These are phyloP conservation scores for Cebuella pygmaea DNA, from an alignment of 2,797 vertebrate species.

Conservation along the genomic window DNA sequence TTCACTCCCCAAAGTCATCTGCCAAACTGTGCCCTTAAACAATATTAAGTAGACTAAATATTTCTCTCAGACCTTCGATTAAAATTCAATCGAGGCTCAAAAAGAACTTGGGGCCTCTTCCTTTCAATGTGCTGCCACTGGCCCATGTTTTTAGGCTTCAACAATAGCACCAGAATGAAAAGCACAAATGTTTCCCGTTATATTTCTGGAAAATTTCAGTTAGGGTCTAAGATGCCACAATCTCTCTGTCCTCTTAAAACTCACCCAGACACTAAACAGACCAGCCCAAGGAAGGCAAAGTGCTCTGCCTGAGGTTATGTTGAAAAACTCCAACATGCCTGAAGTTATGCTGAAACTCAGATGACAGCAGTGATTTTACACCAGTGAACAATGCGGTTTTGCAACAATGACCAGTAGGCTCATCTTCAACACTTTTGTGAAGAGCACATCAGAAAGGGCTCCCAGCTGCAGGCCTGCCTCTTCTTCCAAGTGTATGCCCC, in stretches of 20 bases:
- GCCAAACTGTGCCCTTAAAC: neutral
- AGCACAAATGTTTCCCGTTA: slow-evolving; percentile 53
- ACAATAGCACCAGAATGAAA: slow-evolving; percentile 54
- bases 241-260: slow-evolving; percentile 78
- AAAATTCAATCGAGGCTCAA: neutral
- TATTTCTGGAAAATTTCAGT: slow-evolving; percentile 77
- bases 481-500: neutral
- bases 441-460: neutral
- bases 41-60: neutral
- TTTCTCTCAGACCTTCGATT: neutral
- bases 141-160: slow-evolving; percentile 47
- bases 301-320: neutral
- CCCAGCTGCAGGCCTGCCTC: neutral
- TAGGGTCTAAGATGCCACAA: slow-evolving; percentile 57
- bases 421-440: neutral
- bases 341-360: neutral
- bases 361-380: neutral
- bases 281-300: neutral
- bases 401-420: neutral
- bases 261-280: slow-evolving; percentile 73
- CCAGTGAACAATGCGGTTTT: neutral
- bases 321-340: neutral
- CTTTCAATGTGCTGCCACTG: neutral
- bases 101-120: neutral
- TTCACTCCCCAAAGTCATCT: neutral